A percentile compares a stretch with the other conserved stretches of the same genome.
Evolutionary conservation across 1,140 invertebrate genomes (phyloP).

Genomic region (Caenorhabditis briggsae): DNA sequence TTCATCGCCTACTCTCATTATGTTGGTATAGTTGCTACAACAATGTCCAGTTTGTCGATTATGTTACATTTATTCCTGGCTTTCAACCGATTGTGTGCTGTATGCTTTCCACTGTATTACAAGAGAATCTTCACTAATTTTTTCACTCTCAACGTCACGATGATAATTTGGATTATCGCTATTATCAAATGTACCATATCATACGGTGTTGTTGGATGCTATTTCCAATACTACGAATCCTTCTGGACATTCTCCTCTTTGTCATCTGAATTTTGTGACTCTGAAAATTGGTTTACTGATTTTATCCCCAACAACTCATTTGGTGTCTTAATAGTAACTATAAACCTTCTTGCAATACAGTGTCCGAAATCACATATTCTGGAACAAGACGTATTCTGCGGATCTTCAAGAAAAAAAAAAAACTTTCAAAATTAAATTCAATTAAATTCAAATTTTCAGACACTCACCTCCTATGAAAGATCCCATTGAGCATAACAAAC

Average conservation of each 20-base stretch:
- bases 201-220: neutral
- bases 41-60: neutral
- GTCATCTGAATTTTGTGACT: neutral
- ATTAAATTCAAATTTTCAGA: too few species aligned
- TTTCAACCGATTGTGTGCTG: neutral
- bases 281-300: neutral
- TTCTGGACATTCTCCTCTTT: constrained; percentile 10
- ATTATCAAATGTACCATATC: neutral
- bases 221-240: constrained; percentile 12
- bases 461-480: too few species aligned
- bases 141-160: neutral
- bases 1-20: neutral
- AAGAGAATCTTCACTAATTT: neutral
- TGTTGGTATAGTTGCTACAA: neutral
- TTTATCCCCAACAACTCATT: neutral
- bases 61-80: neutral
- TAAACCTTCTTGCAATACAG: neutral
- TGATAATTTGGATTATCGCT: neutral
- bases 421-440: too few species aligned
- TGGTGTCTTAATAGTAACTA: neutral
- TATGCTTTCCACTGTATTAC: neutral
- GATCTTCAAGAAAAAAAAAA: too few species aligned
- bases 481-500: too few species aligned
- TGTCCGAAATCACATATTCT: too few species aligned
- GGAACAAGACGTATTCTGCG: too few species aligned